Conservation (phyloP, 2,888 invertebrate genomes). For the Papilio demoleus region DNA sequence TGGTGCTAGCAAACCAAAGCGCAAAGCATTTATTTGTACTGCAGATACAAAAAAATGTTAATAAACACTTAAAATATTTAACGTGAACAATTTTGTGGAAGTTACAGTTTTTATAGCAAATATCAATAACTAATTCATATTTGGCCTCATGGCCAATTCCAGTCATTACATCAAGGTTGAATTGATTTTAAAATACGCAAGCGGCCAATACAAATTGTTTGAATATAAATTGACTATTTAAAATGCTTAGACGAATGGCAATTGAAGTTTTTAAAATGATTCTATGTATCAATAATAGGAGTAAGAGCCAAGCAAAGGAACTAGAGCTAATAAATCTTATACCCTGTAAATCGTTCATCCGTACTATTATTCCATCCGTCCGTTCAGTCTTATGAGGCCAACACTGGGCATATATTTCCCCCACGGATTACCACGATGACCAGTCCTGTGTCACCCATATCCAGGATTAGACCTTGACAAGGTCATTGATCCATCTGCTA, state of each 20-base stretch:
- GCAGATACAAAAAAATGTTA: no score
- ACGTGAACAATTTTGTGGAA: not conserved
- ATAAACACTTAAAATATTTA: not conserved
- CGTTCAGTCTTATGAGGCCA: no score
- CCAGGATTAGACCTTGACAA: no score
- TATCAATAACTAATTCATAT: slow-evolving; percentile 26
- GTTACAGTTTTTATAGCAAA: slow-evolving; percentile 23
- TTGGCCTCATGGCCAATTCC: slow-evolving; percentile 37
- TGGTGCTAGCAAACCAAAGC: no score
- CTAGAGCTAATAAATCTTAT: no score
- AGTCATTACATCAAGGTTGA: slow-evolving; percentile 33
- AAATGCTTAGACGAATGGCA: slow-evolving; percentile 17
- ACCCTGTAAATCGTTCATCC: no score
- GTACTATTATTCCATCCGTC: no score
- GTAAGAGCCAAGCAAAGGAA: not conserved
- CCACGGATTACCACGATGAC: no score
- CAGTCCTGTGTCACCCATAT: no score
- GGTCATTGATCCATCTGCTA: no score
- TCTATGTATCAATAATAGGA: not conserved
- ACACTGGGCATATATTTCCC: no score
- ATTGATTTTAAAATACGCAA: slow-evolving; percentile 34
- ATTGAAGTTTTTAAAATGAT: not conserved
- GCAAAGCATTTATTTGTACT: not conserved
- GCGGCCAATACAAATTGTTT: slow-evolving; percentile 27
- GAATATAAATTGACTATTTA: slow-evolving; percentile 35